These are phyloP conservation scores for Threskiornis aethiopicus DNA, from an alignment of 2,797 vertebrate species.

Conservation along the genomic window DNA sequence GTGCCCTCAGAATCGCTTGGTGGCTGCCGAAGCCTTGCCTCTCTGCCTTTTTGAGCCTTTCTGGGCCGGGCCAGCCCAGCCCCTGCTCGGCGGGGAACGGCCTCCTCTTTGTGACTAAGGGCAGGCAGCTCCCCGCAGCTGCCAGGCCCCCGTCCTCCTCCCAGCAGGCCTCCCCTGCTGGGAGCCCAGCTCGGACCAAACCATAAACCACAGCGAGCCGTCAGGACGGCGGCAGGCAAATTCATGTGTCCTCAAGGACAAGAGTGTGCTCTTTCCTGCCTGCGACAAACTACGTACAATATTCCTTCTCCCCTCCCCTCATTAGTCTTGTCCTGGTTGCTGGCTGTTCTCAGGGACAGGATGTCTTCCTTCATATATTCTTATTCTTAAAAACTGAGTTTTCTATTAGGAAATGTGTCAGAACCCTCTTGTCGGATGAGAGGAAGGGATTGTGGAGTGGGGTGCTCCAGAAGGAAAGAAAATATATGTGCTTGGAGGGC, in stretches of 20 bases:
- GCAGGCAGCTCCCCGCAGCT: background rate
- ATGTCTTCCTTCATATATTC: background rate
- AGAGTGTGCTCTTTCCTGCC: background rate
- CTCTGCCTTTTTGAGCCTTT: background rate
- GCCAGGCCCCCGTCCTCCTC: background rate
- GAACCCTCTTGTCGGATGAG: accelerated
- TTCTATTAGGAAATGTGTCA: background rate
- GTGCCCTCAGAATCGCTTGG: background rate
- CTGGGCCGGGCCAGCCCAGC: background rate
- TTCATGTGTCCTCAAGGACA: background rate
- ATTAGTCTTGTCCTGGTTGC: background rate
- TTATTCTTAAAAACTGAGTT: background rate
- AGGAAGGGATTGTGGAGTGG: background rate
- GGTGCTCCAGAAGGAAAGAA: background rate
- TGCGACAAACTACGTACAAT: accelerated
- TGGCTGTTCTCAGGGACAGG: background rate
- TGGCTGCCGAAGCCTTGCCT: background rate
- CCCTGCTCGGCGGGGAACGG: background rate
- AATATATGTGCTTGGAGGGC: background rate
- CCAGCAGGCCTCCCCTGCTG: background rate
- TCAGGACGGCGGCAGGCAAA: background rate
- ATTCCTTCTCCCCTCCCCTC: background rate
- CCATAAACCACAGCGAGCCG: accelerated
- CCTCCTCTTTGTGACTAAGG: background rate
- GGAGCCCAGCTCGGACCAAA: background rate